Percentiles rank a stretch among this genome's conserved stretches.
Conservation (phyloP, 2,888 invertebrate species). For the Ichneumoninae sp. region DNA sequence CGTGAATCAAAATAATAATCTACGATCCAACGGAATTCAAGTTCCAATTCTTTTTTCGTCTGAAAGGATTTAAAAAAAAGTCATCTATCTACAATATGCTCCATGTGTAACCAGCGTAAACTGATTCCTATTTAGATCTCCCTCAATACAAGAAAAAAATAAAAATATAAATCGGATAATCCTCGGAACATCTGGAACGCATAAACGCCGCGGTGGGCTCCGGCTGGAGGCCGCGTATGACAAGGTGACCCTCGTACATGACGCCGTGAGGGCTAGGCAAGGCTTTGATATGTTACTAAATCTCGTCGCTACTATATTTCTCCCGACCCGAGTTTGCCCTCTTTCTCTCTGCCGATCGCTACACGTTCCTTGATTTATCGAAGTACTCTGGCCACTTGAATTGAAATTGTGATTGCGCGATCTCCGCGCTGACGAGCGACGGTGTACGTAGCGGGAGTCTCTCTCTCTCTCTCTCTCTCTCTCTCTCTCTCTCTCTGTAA, state of each 20-base stretch:
- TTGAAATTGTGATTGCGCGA: constrained; percentile 49
- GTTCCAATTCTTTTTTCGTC: not conserved
- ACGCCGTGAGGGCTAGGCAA: constrained; percentile 8
- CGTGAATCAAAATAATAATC: no score
- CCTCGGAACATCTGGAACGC: constrained; percentile 45
- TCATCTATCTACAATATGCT: not conserved
- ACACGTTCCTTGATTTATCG: constrained; percentile 26
- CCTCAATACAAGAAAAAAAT: constrained; percentile 3
- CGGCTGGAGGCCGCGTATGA: constrained; percentile 1
- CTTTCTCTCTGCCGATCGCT: constrained; percentile 7
- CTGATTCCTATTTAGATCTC: constrained; percentile 15
- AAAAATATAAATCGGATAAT: constrained; percentile 30
- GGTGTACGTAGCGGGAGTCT: not conserved
- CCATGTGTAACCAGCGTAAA: not conserved
- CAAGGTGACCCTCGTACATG: constrained; percentile 34
- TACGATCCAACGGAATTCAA: no score
- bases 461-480: not conserved
- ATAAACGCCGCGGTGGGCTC: constrained; percentile 31
- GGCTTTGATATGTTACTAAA: constrained; percentile 33
- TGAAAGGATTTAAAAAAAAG: no score
- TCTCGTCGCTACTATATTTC: constrained; percentile 16
- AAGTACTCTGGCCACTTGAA: constrained; percentile 20
- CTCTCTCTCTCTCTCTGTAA: not conserved
- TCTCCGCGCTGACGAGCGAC: constrained; percentile 1
- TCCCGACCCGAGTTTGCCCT: not conserved